Evolutionary conservation across 1,140 invertebrate genomes (phyloP).

Genomic region (Drosophila bocqueti): DNA sequence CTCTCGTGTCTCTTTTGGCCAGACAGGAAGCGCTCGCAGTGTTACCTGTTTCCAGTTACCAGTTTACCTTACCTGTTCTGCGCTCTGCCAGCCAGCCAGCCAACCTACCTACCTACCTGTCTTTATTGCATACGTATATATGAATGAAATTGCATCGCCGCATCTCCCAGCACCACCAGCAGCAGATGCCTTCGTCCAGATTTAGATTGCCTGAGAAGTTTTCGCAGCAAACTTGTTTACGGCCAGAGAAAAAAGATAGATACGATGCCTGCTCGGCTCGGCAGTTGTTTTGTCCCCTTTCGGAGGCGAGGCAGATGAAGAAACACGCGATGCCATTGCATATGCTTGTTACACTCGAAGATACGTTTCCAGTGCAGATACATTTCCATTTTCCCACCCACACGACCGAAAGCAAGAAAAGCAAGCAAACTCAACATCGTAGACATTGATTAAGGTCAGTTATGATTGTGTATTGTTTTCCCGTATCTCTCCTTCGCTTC

Average conservation of each 20-base stretch:
- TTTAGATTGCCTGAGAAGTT: constrained; percentile 72
- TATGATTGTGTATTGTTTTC: constrained; percentile 62
- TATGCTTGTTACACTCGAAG: constrained; percentile 53
- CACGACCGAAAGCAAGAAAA: constrained; percentile 11
- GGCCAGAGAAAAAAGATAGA: constrained; percentile 14
- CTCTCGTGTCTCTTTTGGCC: constrained; percentile 51
- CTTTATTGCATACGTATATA: constrained; percentile 71
- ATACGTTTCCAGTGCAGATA: constrained; percentile 44
- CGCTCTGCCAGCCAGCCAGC: not conserved
- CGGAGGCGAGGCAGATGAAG: constrained; percentile 1
- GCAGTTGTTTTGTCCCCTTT: constrained; percentile 47
- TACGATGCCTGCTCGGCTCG: constrained; percentile 10
- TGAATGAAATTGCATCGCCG: constrained; percentile 69
- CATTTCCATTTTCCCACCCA: constrained; percentile 52
- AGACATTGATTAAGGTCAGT: constrained; percentile 79
- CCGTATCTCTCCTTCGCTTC: constrained; percentile 12
- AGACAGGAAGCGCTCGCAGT: constrained; percentile 75
- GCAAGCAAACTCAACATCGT: constrained; percentile 42
- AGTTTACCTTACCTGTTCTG: constrained; percentile 3
- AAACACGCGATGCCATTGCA: constrained; percentile 63
- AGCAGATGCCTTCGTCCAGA: constrained; percentile 57
- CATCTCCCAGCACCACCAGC: constrained; percentile 17
- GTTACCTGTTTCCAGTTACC: constrained; percentile 36
- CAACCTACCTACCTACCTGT: not conserved
- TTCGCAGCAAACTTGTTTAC: constrained; percentile 75